Percentiles rank a stretch among this genome's conserved stretches.
These are phyloP conservation scores for Copidosoma aretas DNA, from an alignment of 2,888 invertebrate genomes.

Conservation along the genomic window DNA sequence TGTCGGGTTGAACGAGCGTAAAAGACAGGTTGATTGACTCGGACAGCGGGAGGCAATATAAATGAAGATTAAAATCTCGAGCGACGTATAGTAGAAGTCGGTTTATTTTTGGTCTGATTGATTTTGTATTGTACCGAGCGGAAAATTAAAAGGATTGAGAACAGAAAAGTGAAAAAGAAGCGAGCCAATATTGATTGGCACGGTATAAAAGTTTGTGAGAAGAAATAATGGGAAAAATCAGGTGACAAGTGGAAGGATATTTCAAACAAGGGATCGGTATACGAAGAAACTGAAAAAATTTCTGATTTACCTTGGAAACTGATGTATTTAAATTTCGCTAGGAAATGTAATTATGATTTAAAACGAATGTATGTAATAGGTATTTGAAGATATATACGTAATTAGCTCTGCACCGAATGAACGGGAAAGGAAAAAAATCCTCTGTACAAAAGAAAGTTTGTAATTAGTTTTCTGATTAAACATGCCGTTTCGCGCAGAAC, in stretches of 20 bases:
- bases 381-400: too few relatives aligned
- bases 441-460: slow-evolving; percentile 7
- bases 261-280: too few relatives aligned
- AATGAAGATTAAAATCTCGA: slow-evolving; percentile 14
- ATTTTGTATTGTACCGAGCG: slow-evolving; percentile 23
- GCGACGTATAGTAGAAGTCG: slow-evolving; percentile 9
- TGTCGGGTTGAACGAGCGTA: not conserved
- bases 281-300: too few relatives aligned
- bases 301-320: too few relatives aligned
- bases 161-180: too few relatives aligned
- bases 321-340: too few relatives aligned
- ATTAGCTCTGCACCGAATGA: not conserved
- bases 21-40: slow-evolving; percentile 29
- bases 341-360: too few relatives aligned
- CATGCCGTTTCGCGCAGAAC: not conserved
- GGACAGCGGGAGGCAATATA: slow-evolving; percentile 27
- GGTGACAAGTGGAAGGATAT: too few relatives aligned
- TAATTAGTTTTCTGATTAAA: slow-evolving; percentile 15
- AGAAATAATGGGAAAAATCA: too few relatives aligned
- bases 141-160: slow-evolving; percentile 2
- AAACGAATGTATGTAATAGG: too few relatives aligned
- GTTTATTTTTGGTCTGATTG: slow-evolving; percentile 30
- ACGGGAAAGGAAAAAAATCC: slow-evolving; percentile 1
- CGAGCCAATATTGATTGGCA: too few relatives aligned
- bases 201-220: too few relatives aligned